Evolutionary conservation across 2,888 invertebrate genomes (phyloP), one percentile per base, ranked within the genome.

Genomic region (Chrysodeixis includens): DNA sequence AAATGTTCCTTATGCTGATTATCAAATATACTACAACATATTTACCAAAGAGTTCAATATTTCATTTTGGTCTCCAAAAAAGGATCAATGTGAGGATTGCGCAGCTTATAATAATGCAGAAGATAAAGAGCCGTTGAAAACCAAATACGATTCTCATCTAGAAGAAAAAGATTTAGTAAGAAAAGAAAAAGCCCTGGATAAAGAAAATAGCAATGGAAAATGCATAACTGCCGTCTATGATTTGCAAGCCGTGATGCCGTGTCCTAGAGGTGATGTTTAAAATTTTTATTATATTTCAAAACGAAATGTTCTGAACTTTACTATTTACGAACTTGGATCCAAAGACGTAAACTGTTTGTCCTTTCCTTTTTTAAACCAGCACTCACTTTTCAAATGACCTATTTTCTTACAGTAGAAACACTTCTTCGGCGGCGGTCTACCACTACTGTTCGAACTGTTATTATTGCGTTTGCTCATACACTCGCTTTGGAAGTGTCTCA

Each of bases 1-100:
- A 62, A 62, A 58, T 52, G 26, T 56, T 16, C 59, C 56, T 22
- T 40, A 64, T 40, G 62, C 54, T 61, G 51, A 32, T 44, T 71
- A 65, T 61, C 52, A 65, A 63, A 62, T 62, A 49, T 68, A 68
- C 32, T 69, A 69, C 51, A 69, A 68, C 51, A 68, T 71, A 54
- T 71, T 71, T 62, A 57, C 52, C 53, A 62, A 69, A 20, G 71
- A 71, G 46, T 60, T 30, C 56, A 74, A 74, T 63, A 74, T 71
- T 60, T 70, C 70, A 35, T 70, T 74, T 63, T 63, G 63, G 56
- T 58, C 30, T 26, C 68, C 68, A 18, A 74, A 69, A 58, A 74
- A 66, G 40, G 74, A 74, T 20, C 69, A 71, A 57, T 69, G 64
- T 63, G 70, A 68, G 26, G 70, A 73, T 40, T 70, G 60, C 51